Percentiles rank a stretch among this genome's conserved stretches.
Evolutionary conservation across 2,113 vertebrate genomes (phyloP).

Genomic region (Pseudolaguvia tuberculata): DNA sequence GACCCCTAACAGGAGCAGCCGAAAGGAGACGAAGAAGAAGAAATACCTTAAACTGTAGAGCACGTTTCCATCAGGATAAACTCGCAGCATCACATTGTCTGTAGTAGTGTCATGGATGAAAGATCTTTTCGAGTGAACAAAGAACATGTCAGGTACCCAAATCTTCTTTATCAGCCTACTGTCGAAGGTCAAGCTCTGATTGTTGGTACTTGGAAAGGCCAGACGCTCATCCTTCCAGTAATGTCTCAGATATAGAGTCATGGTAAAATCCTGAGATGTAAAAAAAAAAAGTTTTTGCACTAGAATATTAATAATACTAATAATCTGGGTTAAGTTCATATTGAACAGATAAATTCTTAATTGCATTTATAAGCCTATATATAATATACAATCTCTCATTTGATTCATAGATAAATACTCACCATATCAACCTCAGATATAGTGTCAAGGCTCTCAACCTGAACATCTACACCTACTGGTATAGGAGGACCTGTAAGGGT

Average conservation of each 20-base stretch:
- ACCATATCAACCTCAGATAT: slow-evolving; percentile 78
- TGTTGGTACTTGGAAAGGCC: slow-evolving; percentile 90
- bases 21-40: no score
- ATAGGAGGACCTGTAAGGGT: slow-evolving; percentile 69
- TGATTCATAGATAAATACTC: slow-evolving; percentile 29
- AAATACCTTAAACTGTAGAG: slow-evolving; percentile 96
- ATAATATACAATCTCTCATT: neutral
- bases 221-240: slow-evolving; percentile 96
- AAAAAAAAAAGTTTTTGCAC: neutral
- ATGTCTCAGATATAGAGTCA: slow-evolving; percentile 92
- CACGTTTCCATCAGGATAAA: slow-evolving; percentile 92
- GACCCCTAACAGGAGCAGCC: no score
- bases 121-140: slow-evolving; percentile 94
- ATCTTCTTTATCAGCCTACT: slow-evolving; percentile 96
- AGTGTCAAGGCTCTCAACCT: slow-evolving; percentile 76
- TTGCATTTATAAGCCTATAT: no score
- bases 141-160: slow-evolving; percentile 98
- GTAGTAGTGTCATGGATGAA: slow-evolving; percentile 98
- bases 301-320: neutral
- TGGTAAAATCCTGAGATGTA: slow-evolving; percentile 85
- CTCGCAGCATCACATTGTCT: slow-evolving; percentile 93
- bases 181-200: slow-evolving; percentile 98
- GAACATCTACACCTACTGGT: slow-evolving; percentile 77
- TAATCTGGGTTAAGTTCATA: no score
- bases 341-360: no score